Evolutionary conservation across 2,797 vertebrate species (phyloP).

Genomic region (Heteromormyrus szaboi): DNA sequence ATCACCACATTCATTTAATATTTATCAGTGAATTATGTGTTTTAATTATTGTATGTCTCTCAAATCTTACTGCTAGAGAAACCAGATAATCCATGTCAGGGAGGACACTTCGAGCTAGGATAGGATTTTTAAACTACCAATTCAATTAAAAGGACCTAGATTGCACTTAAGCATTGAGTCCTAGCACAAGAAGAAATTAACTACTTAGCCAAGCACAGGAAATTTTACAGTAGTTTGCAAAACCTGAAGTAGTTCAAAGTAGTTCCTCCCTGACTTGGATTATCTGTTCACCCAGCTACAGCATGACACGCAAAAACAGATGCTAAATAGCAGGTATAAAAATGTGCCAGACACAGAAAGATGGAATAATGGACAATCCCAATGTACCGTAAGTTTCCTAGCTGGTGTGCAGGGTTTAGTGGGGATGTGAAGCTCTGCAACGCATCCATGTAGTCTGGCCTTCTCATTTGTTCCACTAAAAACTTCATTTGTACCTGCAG

Average conservation of each 20-base stretch:
- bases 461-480: constrained; percentile 94
- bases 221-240: not conserved
- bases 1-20: not conserved
- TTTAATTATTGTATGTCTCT: not conserved
- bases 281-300: not conserved
- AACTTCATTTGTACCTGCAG: constrained; percentile 95
- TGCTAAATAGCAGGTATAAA: not conserved
- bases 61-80: not conserved
- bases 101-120: not conserved
- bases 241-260: not conserved
- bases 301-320: not conserved
- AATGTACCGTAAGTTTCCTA: constrained; percentile 81
- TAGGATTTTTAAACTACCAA: not conserved
- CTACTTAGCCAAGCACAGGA: not conserved
- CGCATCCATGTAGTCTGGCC: constrained; percentile 96
- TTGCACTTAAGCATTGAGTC: not conserved
- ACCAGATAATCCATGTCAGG: not conserved
- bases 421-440: constrained; percentile 93
- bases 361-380: not conserved
- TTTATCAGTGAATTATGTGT: not conserved
- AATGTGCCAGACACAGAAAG: not conserved
- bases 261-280: not conserved
- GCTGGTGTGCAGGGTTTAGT: constrained; percentile 90
- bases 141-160: not conserved
- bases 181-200: not conserved